phyloP scores from a whole-genome alignment of 2,888 invertebrate genomes.

The Eristalis intricaria region DNA sequence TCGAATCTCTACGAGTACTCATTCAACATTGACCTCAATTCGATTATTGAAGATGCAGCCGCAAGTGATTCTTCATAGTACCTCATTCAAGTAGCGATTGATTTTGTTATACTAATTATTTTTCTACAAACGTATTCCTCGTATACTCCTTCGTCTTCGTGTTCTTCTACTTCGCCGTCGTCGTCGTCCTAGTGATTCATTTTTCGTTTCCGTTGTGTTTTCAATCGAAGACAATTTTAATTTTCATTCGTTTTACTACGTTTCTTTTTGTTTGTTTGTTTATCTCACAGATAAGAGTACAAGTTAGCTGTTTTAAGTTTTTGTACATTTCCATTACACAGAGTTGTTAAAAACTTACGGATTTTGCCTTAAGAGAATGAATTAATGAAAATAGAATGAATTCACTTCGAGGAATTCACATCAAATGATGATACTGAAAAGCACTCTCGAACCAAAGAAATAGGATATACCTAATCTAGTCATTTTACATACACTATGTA shows the following conservation, averaged over 20 bases:
- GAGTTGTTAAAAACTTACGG: conserved; percentile 65
- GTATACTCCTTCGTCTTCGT: background rate
- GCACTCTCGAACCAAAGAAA: conserved; percentile 57
- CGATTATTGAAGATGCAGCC: conserved; percentile 81
- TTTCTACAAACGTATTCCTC: conserved; percentile 30
- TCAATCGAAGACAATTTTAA: background rate
- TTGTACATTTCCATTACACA: conserved; percentile 29
- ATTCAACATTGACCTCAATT: conserved; percentile 81
- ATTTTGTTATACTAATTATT: conserved; percentile 34
- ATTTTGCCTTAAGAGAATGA: conserved; percentile 68
- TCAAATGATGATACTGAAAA: background rate
- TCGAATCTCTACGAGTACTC: conserved; percentile 82
- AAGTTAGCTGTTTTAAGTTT: conserved; percentile 50
- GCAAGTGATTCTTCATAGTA: conserved; percentile 82
- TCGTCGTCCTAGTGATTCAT: conserved; percentile 29
- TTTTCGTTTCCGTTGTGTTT: background rate
- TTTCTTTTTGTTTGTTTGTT: background rate
- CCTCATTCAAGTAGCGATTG: conserved; percentile 72
- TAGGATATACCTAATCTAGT: conserved; percentile 41
- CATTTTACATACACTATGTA: conserved; percentile 33
- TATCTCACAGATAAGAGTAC: conserved; percentile 54
- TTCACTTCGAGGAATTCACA: conserved; percentile 29
- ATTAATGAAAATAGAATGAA: conserved; percentile 27
- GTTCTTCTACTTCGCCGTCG: background rate
- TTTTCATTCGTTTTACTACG: background rate